phyloP scores from a whole-genome alignment of 2,888 invertebrate genomes.

The Dicyrtomina minuta region DNA sequence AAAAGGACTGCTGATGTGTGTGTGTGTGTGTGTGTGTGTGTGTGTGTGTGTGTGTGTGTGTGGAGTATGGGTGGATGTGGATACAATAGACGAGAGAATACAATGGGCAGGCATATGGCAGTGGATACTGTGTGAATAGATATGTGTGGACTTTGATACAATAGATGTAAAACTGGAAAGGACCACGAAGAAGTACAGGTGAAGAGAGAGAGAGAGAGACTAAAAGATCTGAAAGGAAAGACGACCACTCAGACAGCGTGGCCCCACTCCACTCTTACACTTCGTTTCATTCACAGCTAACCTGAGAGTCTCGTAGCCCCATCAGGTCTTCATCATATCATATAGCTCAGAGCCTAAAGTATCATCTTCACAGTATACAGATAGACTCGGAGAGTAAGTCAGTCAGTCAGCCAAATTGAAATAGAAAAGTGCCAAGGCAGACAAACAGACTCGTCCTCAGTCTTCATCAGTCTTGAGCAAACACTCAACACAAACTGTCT shows the following conservation, averaged over 20 bases:
- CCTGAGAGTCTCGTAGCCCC: no score
- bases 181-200: not conserved
- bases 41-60: no score
- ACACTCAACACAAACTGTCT: no score
- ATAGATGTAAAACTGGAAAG: conserved; percentile 17
- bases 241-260: conserved; percentile 33
- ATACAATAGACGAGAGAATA: not conserved
- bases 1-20: not conserved
- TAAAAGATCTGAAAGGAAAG: not conserved
- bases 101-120: not conserved
- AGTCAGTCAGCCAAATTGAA: no score
- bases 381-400: no score
- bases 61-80: not conserved
- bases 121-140: not conserved
- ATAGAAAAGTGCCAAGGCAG: no score
- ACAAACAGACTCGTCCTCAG: no score
- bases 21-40: conserved; percentile 1
- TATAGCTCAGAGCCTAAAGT: no score
- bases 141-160: conserved; percentile 2
- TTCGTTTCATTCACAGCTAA: conserved; percentile 28
- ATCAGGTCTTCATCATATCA: no score
- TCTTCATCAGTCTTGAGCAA: no score
- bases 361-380: no score
- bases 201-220: conserved; percentile 8
- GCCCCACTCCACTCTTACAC: conserved; percentile 30